These are phyloP conservation scores for Heterodera filipjevi DNA, from an alignment of 2,888 invertebrate genomes.

Conservation along the genomic window DNA sequence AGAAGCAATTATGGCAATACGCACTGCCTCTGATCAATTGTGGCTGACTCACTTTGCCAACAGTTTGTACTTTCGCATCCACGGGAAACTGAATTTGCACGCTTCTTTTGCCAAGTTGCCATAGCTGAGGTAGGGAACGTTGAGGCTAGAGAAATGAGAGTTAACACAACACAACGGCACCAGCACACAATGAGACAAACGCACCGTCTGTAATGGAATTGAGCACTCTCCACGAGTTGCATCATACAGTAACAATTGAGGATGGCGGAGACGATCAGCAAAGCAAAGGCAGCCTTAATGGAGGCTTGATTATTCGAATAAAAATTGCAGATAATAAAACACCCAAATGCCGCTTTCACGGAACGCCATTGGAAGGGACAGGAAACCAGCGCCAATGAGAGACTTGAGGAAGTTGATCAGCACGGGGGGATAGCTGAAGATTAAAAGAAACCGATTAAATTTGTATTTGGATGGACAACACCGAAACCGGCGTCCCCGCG, in stretches of 20 bases:
- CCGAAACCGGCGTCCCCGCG: background rate
- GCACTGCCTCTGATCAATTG: too few relatives aligned
- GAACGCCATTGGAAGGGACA: conserved; percentile 48
- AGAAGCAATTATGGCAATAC: too few relatives aligned
- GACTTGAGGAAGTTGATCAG: conserved; percentile 48
- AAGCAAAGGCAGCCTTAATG: conserved; percentile 49
- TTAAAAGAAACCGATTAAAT: too few relatives aligned
- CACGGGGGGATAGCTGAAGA: background rate
- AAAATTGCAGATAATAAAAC: conserved; percentile 20
- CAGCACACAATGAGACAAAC: too few relatives aligned
- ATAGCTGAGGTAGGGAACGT: conserved; percentile 64
- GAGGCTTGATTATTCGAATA: conserved; percentile 10
- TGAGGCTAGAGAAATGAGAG: background rate
- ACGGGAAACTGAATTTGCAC: conserved; percentile 52
- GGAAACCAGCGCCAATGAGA: conserved; percentile 51
- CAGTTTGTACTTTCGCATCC: conserved; percentile 45
- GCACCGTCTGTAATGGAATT: conserved; percentile 54
- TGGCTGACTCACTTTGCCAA: conserved; percentile 41
- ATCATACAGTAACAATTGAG: conserved; percentile 60
- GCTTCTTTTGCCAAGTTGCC: conserved; percentile 66
- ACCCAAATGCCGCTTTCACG: conserved; percentile 51
- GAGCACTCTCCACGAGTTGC: conserved; percentile 59
- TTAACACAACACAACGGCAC: background rate
- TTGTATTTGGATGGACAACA: too few relatives aligned
- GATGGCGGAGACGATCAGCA: conserved; percentile 55